Conservation (phyloP, 2,888 invertebrate species). For the Caenorhabditis wallacei region DNA sequence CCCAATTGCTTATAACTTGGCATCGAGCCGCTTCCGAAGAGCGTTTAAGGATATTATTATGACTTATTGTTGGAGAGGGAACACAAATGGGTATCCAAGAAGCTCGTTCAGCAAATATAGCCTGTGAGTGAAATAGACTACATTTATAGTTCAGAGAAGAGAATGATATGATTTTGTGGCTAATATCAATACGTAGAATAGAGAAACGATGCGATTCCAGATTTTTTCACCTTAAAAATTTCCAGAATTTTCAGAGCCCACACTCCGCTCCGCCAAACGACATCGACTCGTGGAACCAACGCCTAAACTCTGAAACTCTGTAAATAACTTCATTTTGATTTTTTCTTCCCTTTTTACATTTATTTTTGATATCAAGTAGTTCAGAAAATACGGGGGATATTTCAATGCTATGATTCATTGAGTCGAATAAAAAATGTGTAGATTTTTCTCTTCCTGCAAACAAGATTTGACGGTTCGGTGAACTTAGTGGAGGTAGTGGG, state of each 20-base stretch:
- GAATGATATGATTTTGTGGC: background rate
- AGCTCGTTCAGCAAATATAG: constrained; percentile 59
- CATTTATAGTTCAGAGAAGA: background rate
- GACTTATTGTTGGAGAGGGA: constrained; percentile 44
- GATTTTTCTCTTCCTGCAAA: background rate
- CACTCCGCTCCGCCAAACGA: constrained; percentile 46
- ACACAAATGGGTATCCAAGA: constrained; percentile 38
- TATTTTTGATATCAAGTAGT: constrained; percentile 40
- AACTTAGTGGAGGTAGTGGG: too few relatives aligned
- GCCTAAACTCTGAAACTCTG: constrained; percentile 16
- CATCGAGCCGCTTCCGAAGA: constrained; percentile 72
- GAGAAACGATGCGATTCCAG: too few relatives aligned
- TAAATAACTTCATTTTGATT: background rate
- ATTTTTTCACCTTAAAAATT: too few relatives aligned
- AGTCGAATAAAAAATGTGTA: constrained; percentile 29
- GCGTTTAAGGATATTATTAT: constrained; percentile 73
- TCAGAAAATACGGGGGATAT: constrained; percentile 35
- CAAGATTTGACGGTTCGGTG: constrained; percentile 36
- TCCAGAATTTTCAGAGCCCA: constrained; percentile 47
- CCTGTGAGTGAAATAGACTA: constrained; percentile 27
- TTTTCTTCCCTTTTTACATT: background rate
- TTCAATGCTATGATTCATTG: constrained; percentile 3
- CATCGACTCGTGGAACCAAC: constrained; percentile 35
- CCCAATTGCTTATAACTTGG: constrained; percentile 76
- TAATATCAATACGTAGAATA: too few relatives aligned